Percentiles rank a stretch among this genome's conserved stretches.
Conservation (phyloP, 2,888 invertebrate species). For the Stratiomys singularior region DNA sequence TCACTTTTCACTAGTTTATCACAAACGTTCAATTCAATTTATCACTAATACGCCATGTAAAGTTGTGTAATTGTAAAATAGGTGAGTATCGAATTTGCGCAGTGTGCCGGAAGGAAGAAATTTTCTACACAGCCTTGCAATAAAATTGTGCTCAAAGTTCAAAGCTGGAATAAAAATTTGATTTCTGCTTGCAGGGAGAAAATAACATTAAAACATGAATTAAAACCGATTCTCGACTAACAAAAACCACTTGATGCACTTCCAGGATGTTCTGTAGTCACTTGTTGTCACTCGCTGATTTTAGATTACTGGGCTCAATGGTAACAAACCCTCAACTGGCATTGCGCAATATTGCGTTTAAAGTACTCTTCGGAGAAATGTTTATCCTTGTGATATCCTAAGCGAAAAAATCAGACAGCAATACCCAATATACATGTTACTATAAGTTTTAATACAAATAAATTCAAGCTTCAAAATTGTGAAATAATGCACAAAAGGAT, state of each 20-base stretch:
- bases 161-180: neutral
- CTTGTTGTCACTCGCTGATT: slow-evolving; percentile 45
- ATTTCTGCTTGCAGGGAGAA: neutral
- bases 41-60: slow-evolving; percentile 16
- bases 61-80: neutral
- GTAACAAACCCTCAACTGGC: neutral
- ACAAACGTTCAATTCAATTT: slow-evolving; percentile 25
- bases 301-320: neutral
- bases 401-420: neutral
- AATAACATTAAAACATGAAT: neutral
- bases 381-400: neutral
- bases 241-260: slow-evolving; percentile 56
- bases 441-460: neutral
- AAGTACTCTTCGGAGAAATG: no score
- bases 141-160: neutral
- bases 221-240: slow-evolving; percentile 31
- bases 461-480: slow-evolving; percentile 17
- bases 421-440: neutral
- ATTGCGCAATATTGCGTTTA: no score
- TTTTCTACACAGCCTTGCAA: neutral
- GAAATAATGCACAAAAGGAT: slow-evolving; percentile 8
- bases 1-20: slow-evolving; percentile 13
- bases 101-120: slow-evolving; percentile 4
- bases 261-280: slow-evolving; percentile 49
- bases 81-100: slow-evolving; percentile 34